A percentile compares a stretch with the other conserved stretches of the same genome.
Evolutionary conservation across 2,113 vertebrate genomes (phyloP).

Genomic region (Neopipo cinnamomea): DNA sequence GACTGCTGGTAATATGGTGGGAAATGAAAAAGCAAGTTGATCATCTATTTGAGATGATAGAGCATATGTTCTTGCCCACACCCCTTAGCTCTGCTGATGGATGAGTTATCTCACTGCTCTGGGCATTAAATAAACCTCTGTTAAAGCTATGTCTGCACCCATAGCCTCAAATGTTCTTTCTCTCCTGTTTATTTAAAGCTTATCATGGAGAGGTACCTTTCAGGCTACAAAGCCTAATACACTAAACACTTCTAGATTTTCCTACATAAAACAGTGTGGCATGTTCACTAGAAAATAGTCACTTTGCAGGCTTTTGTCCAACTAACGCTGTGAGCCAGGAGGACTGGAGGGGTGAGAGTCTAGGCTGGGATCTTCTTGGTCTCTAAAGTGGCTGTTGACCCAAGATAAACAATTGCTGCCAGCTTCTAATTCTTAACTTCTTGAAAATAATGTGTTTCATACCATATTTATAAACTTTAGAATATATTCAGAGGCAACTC

Average conservation of each 20-base stretch:
- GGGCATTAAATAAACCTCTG: neutral
- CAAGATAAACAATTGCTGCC: neutral
- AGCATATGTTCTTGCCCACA: conserved; percentile 36
- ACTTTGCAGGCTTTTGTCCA: neutral
- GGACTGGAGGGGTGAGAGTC: rapidly evolving
- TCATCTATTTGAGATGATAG: neutral
- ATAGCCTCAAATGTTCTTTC: neutral
- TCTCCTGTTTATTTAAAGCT: neutral
- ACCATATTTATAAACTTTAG: neutral
- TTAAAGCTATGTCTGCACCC: neutral
- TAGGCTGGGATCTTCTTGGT: neutral
- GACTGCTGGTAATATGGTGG: neutral
- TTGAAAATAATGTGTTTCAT: neutral
- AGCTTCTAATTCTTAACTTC: neutral
- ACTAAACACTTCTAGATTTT: neutral
- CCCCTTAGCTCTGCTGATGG: neutral
- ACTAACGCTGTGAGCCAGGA: neutral
- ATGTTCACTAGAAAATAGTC: neutral
- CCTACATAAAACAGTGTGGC: neutral
- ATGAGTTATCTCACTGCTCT: neutral
- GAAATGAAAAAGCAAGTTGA: neutral
- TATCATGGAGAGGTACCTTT: neutral
- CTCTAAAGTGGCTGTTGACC: neutral
- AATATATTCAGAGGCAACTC: neutral
- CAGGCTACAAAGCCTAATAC: rapidly evolving